Evolutionary conservation across 35 echinoderm and acorn worm genomes (phyloP), one percentile per base, ranked within the genome.

Genomic region (Amphiura filiformis): DNA sequence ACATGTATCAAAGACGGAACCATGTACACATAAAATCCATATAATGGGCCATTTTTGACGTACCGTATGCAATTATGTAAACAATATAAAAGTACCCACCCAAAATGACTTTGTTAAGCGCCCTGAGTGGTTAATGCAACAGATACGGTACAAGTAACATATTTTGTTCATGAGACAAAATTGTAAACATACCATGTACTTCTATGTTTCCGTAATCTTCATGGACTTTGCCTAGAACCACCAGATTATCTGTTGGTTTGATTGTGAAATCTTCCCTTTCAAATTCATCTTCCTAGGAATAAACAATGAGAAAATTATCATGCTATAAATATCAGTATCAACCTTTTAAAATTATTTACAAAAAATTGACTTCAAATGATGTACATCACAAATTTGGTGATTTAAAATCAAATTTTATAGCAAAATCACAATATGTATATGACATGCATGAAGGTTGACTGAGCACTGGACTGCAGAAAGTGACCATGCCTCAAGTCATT

Each of bases 171-270:
- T n/a, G n/a, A n/a, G n/a, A n/a, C n/a, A n/a, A n/a, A n/a, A n/a
- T n/a, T n/a, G n/a, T n/a, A n/a, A n/a, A n/a, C 92, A 84, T 82
- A 97, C 95, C 95, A 89, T 93, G 93, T 14, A 97, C 56, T 88
- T 97, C 95, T 31, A 97, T 36, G 56, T 90, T 89, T 33, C 87
- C 85, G 20, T 75, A 78, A 79, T 97, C 95, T 57, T 97, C 85
- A 79, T 93, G 83, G 31, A 88, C 89, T 80, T 82, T 84, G 30
- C 95, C 95, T 23, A 93, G 86, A 32, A 93, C 84, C 28, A 97
- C 88, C 81, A 97, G 39, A 49, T 97, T 97, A 81, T 97, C 95
- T 38, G 88, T 80, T 26, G 91, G 81, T 52, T 93, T 93, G 56
- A 97, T 88, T 13, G 75, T 81, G 23, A 91, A 56, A 79, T 97